Conservation (phyloP, 2,113 vertebrate genomes). For the Microcebus ravelobensis region DNA sequence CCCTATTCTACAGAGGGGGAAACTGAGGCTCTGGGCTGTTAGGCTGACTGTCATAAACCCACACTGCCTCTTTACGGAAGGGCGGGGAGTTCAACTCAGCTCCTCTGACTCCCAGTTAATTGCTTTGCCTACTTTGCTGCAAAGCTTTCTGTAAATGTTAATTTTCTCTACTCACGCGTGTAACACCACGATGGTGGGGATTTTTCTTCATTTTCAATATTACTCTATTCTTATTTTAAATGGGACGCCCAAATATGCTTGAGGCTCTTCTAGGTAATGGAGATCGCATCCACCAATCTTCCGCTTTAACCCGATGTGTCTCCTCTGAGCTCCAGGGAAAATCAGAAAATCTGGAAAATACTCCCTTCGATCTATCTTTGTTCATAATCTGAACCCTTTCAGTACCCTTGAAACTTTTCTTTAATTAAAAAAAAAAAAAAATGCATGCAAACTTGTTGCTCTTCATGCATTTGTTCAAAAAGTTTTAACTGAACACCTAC, state of each 20-base stretch:
- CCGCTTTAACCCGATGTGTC: neutral
- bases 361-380: constrained; percentile 13
- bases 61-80: neutral
- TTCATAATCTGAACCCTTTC: neutral
- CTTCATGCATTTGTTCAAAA: neutral
- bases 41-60: neutral
- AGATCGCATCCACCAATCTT: constrained; percentile 19
- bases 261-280: constrained; percentile 51
- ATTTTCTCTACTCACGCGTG: constrained; percentile 19
- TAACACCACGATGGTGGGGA: neutral
- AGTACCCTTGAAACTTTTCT: neutral
- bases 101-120: neutral
- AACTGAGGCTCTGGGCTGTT: neutral
- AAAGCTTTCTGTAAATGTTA: neutral
- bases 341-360: constrained; percentile 40
- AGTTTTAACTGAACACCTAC: neutral
- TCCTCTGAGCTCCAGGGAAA: constrained; percentile 19
- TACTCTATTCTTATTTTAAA: constrained; percentile 38
- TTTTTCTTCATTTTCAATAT: constrained; percentile 63
- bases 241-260: constrained; percentile 24
- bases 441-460: neutral
- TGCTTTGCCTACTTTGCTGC: neutral
- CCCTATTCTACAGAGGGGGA: neutral
- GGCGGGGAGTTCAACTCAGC: neutral
- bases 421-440: neutral